Evolutionary conservation across 2,797 vertebrate species (phyloP).

Genomic region (Gephyroberyx darwinii): DNA sequence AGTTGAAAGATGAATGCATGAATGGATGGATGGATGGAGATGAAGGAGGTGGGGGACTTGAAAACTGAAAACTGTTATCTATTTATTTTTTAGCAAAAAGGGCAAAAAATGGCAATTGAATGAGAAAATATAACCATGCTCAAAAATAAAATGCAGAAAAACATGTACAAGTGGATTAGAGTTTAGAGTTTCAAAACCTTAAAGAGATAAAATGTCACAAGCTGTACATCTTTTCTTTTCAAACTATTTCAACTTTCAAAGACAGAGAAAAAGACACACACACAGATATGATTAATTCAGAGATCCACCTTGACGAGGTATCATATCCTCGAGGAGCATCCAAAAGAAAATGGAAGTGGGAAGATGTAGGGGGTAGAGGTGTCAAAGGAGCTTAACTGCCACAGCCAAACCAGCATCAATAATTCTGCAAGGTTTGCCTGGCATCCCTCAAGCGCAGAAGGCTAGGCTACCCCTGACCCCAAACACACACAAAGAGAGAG

Average conservation of each 20-base stretch:
- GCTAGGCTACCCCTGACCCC: neutral
- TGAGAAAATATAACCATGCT: neutral
- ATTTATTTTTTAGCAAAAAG: too few species aligned
- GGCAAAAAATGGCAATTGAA: neutral
- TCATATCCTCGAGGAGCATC: conserved; percentile 15
- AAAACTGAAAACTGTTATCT: neutral
- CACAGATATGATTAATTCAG: neutral
- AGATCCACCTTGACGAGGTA: conserved; percentile 13
- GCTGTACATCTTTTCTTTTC: too few species aligned
- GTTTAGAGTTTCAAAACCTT: too few species aligned
- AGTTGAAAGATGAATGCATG: too few species aligned
- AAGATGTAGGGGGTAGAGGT: conserved; percentile 5
- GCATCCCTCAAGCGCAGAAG: conserved; percentile 19
- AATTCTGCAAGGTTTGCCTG: conserved; percentile 49
- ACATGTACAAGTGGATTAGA: neutral
- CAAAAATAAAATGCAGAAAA: neutral
- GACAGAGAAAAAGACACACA: neutral
- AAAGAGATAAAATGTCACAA: too few species aligned
- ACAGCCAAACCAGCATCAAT: conserved; percentile 54
- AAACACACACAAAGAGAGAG: conserved; percentile 22
- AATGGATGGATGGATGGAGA: too few species aligned
- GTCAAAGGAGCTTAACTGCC: conserved; percentile 35
- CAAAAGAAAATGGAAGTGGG: conserved; percentile 16
- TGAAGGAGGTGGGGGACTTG: neutral
- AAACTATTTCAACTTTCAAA: neutral